Evolutionary conservation across 2,888 invertebrate genomes (phyloP).

Genomic region (Epirrhoe alternata): DNA sequence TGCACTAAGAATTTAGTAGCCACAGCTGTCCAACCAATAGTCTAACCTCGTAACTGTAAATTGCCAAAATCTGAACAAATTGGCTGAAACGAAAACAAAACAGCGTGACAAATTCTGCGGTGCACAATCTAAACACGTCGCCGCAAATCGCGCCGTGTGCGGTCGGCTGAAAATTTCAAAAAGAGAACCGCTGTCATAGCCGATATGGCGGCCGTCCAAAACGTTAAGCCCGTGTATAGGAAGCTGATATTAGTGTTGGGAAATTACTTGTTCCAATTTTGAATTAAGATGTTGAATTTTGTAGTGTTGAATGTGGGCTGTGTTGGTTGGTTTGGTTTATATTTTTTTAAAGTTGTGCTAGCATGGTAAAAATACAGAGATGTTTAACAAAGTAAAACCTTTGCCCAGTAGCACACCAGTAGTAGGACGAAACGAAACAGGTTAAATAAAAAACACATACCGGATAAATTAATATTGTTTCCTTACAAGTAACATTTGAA

Average conservation of each 20-base stretch:
- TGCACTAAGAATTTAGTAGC: background rate
- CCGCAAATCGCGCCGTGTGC: slow-evolving; percentile 74
- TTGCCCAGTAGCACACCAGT: too few species aligned
- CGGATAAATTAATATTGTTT: too few species aligned
- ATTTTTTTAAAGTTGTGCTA: too few species aligned
- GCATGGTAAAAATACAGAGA: too few species aligned
- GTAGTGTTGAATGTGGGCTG: too few species aligned
- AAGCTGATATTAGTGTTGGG: background rate
- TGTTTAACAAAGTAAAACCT: too few species aligned
- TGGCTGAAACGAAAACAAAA: slow-evolving; percentile 41
- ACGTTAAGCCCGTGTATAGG: slow-evolving; percentile 34
- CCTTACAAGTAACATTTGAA: too few species aligned
- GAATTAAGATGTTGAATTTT: too few species aligned
- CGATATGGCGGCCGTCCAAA: slow-evolving; percentile 83
- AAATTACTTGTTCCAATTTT: too few species aligned
- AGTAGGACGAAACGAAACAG: too few species aligned
- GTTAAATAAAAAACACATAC: too few species aligned
- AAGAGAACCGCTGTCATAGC: slow-evolving; percentile 80
- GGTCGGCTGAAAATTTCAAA: slow-evolving; percentile 78
- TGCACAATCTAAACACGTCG: slow-evolving; percentile 73
- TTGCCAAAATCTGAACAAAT: slow-evolving; percentile 34
- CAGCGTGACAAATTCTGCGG: slow-evolving; percentile 60
- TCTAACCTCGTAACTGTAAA: background rate
- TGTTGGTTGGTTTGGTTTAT: too few species aligned
- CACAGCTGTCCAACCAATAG: background rate